A percentile compares a stretch with the other conserved stretches of the same genome.
Conservation (phyloP, 1,140 invertebrate genomes). For the Papilio dardanus region DNA sequence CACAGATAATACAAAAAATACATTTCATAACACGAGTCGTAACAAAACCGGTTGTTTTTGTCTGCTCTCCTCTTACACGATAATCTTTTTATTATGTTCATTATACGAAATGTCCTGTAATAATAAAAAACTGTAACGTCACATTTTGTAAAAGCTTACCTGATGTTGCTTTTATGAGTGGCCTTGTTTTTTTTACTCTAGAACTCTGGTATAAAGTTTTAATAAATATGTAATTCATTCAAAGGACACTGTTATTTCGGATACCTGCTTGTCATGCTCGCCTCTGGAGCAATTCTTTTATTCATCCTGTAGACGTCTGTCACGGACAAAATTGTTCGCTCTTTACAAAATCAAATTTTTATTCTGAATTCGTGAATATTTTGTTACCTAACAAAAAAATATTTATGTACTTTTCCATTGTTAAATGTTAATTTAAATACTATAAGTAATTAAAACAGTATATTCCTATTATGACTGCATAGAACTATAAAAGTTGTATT, state of each 20-base stretch:
- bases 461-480: no score
- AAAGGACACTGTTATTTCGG: constrained; percentile 56
- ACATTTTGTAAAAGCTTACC: constrained; percentile 58
- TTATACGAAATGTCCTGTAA: constrained; percentile 49
- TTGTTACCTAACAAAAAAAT: not conserved
- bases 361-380: constrained; percentile 7
- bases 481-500: no score
- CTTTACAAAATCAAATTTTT: constrained; percentile 20
- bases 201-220: constrained; percentile 55
- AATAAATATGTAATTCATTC: constrained; percentile 60
- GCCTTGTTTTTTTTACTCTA: constrained; percentile 45
- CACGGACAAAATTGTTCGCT: constrained; percentile 18
- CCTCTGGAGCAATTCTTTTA: constrained; percentile 42
- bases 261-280: constrained; percentile 48
- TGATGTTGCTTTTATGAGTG: constrained; percentile 56
- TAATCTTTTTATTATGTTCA: constrained; percentile 59
- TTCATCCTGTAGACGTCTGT: not conserved
- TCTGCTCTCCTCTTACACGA: constrained; percentile 48
- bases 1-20: constrained; percentile 65
- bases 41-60: constrained; percentile 66
- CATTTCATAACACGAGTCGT: constrained; percentile 71
- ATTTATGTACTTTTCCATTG: not conserved
- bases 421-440: not conserved
- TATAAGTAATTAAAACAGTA: no score
- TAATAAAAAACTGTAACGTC: constrained; percentile 59